Conservation (phyloP, 1,140 invertebrate species). For the Scaptomyza graminum region DNA sequence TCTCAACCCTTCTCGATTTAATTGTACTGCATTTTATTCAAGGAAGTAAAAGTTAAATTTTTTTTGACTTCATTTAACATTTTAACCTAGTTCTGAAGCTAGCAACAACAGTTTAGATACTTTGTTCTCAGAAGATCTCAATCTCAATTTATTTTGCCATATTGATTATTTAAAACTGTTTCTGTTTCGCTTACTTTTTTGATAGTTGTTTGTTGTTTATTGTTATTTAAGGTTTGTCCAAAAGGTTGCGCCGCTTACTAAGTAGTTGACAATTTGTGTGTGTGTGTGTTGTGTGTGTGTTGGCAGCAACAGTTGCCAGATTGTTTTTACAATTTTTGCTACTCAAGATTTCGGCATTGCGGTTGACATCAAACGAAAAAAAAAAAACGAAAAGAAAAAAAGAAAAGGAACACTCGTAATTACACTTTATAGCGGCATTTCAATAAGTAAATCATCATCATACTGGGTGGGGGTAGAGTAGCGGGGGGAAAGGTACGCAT, state of each 20-base stretch:
- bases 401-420: constrained; percentile 49
- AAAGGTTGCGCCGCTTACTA: constrained; percentile 5
- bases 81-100: too few species aligned
- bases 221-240: constrained; percentile 26
- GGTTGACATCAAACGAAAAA: constrained; percentile 35
- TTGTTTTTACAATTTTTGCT: constrained; percentile 18
- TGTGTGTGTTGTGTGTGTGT: constrained; percentile 11
- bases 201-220: constrained; percentile 3
- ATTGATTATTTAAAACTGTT: constrained; percentile 1
- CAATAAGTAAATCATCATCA: constrained; percentile 35
- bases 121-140: too few species aligned
- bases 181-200: too few species aligned
- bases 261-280: constrained; percentile 3
- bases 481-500: not conserved
- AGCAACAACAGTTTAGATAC: too few species aligned
- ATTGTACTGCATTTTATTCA: too few species aligned
- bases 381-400: not conserved
- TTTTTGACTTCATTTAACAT: too few species aligned
- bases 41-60: too few species aligned
- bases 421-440: constrained; percentile 44
- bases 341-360: constrained; percentile 29
- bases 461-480: too few species aligned
- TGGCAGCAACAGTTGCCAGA: constrained; percentile 37
- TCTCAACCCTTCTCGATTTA: too few species aligned
- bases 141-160: not conserved